Evolutionary conservation across 64 coral and sea anemone species (phyloP).

Genomic region (Dendronephthya gigantea): DNA sequence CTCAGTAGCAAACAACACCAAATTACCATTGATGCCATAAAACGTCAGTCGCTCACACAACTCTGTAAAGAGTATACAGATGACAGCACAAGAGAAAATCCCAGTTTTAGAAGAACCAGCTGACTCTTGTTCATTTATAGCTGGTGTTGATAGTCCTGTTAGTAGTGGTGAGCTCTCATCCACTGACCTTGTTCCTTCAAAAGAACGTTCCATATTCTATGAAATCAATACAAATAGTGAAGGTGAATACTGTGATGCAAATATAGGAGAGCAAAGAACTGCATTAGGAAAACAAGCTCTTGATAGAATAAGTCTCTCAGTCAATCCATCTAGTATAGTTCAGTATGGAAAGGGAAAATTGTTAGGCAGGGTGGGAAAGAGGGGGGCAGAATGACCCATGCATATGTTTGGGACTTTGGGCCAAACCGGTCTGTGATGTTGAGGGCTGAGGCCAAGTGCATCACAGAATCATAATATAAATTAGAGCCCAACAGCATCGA

Average conservation of each 20-base stretch:
- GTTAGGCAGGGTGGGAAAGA: too few relatives aligned
- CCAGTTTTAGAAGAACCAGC: neutral
- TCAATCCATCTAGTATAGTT: too few relatives aligned
- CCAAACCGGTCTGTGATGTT: too few relatives aligned
- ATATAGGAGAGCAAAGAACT: neutral
- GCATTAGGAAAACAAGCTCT: too few relatives aligned
- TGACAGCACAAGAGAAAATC: neutral
- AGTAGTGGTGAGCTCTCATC: neutral
- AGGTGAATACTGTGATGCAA: neutral
- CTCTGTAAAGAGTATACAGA: conserved; percentile 68
- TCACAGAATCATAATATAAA: too few relatives aligned
- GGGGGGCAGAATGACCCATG: too few relatives aligned
- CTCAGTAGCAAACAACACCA: conserved; percentile 50
- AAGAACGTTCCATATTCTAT: neutral
- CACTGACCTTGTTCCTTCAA: neutral
- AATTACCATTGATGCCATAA: conserved; percentile 65
- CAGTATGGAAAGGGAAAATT: too few relatives aligned
- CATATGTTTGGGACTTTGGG: too few relatives aligned
- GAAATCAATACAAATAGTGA: neutral
- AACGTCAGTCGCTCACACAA: conserved; percentile 73
- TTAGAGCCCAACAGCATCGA: too few relatives aligned
- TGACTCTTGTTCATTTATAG: neutral
- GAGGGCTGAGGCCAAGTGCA: too few relatives aligned
- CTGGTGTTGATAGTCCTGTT: neutral
- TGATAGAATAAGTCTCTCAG: too few relatives aligned